Base-by-base conservation (phyloP, 2,797 vertebrate species). In the Apogon hyalosoma region DNA sequence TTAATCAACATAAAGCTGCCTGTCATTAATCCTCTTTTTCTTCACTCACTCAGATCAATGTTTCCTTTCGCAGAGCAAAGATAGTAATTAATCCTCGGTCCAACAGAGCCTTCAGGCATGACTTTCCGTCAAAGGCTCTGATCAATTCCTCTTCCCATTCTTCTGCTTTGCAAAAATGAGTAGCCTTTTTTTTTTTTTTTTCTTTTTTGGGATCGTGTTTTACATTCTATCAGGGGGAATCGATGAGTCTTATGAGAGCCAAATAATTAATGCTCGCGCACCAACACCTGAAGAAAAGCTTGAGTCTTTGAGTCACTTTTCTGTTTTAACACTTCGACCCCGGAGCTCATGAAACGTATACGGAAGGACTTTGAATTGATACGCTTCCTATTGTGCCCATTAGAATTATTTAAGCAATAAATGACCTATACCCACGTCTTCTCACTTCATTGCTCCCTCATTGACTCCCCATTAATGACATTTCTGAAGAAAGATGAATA, bases 71-170 rank as follows among this genome's bases (percentile, higher is more conserved):
- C 79, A 65, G 71, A 70, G 83, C 76, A 83, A 88, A 87, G 84
- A 90, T 80, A 76, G 84, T 90, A 91, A 93, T 94, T 90, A 92
- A 92, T 92, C 87, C 82, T 63, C 65, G 33, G 73, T 87, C 83
- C 88, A 75, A 79, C 81, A 58, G 84, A 87, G 86, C 90, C 87
- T 89, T 86, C 81, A 77, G 86, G 83, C 83, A 55, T 85, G 75
- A 87, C 84, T 75, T 83, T 87, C 88, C 60, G 38, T 92, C 85
- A 88, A 67, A 77, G 77, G 53, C 19, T 54, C 50, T 66, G 67
- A 91, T 91, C 87, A 89, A 91, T 90, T 70, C 74, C 42, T 55
- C 64, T 49, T 61, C 69, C 71, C 71, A 52, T 86, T 83, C 81
- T 75, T 52, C 77, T 63, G 7, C 67, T 75, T 80, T 82, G 65